Evolutionary conservation across 92 coral and sea anemone genomes (phyloP).

Genomic region (Montipora capitata): DNA sequence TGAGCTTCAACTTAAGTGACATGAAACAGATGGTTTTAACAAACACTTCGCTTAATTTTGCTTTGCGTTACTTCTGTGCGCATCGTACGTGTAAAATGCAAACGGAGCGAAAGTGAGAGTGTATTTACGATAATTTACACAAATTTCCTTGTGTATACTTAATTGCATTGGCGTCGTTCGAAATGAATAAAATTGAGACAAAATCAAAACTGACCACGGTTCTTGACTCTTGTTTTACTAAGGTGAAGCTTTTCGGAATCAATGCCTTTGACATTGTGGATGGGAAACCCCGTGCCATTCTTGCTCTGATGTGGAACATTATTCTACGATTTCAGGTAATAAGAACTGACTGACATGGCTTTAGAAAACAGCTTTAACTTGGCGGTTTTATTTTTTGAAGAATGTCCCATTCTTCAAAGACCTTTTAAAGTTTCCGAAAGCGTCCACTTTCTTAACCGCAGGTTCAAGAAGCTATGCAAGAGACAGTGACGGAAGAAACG

Average conservation of each 20-base stretch:
- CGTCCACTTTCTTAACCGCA: background rate
- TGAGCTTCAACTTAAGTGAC: no score
- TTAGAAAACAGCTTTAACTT: background rate
- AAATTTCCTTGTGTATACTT: no score
- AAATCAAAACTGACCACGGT: background rate
- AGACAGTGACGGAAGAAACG: slow-evolving; percentile 67
- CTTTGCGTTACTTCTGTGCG: no score
- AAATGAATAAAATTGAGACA: background rate
- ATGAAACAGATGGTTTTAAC: no score
- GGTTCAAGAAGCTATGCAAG: slow-evolving; percentile 93
- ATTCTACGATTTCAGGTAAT: slow-evolving; percentile 87
- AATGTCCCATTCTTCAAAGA: no score
- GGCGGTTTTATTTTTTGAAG: background rate
- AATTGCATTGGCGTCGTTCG: no score
- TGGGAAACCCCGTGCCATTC: slow-evolving; percentile 87
- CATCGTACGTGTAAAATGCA: no score
- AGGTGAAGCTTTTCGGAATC: slow-evolving; percentile 92
- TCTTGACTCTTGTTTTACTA: background rate
- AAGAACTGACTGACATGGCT: no score
- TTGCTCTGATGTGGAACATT: slow-evolving; percentile 91
- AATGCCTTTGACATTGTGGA: slow-evolving; percentile 92
- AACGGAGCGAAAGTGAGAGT: no score
- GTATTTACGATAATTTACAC: no score
- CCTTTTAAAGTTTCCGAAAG: no score
- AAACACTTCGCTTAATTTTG: no score